Percentiles rank a stretch among this genome's conserved stretches.
Conservation (phyloP, 2,888 invertebrate genomes). For the Ennomos quercinarius region DNA sequence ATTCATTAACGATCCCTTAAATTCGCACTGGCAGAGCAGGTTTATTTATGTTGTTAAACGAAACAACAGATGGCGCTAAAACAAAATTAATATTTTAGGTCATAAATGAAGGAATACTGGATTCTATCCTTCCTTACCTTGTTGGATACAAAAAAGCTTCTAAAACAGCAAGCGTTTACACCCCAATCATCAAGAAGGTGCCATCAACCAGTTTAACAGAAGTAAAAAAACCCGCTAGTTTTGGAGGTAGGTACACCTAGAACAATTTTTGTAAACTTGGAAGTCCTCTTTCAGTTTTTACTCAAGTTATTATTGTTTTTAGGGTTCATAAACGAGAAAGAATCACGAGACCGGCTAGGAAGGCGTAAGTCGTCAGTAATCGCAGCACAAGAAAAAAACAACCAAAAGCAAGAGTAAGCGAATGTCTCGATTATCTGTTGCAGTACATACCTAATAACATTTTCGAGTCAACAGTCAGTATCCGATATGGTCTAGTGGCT, state of each 20-base stretch:
- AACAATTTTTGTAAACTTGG: too few species aligned
- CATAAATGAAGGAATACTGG: slow-evolving; percentile 92
- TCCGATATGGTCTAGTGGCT: slow-evolving; percentile 88
- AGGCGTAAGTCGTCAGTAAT: slow-evolving; percentile 77
- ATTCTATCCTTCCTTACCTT: slow-evolving; percentile 92
- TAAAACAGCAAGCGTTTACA: slow-evolving; percentile 82
- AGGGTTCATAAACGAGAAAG: slow-evolving; percentile 79
- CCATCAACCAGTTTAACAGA: slow-evolving; percentile 62
- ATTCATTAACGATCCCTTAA: too few species aligned
- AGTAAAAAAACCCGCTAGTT: slow-evolving; percentile 81
- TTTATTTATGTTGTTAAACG: neutral
- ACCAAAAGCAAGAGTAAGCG: slow-evolving; percentile 82
- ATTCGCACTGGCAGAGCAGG: too few species aligned
- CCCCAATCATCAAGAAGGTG: slow-evolving; percentile 84
- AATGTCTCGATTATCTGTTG: neutral
- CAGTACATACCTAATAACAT: neutral
- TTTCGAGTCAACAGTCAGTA: slow-evolving; percentile 34
- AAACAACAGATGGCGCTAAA: slow-evolving; percentile 58
- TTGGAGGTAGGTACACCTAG: slow-evolving; percentile 64
- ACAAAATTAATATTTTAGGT: slow-evolving; percentile 82
- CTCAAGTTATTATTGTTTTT: neutral
- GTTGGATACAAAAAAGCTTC: slow-evolving; percentile 83
- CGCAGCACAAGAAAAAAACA: slow-evolving; percentile 68
- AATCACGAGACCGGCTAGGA: slow-evolving; percentile 76
- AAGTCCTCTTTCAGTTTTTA: too few species aligned